Evolutionary conservation across 2,113 vertebrate genomes (phyloP).

Genomic region (Lophius piscatorius): DNA sequence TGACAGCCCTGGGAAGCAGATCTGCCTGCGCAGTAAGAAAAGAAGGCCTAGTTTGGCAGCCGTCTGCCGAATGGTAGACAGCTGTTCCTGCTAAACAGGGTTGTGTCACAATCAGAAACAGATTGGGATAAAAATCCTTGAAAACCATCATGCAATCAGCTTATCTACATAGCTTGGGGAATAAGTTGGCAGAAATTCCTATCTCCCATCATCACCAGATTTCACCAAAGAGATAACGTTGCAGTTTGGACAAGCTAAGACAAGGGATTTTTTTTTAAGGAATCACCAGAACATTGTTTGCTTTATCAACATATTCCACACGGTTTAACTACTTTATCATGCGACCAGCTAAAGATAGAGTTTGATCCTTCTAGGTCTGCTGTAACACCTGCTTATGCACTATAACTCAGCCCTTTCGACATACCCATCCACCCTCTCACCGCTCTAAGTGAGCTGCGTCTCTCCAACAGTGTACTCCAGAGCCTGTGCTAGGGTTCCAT

Average conservation of each 20-base stretch:
- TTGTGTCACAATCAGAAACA: conserved; percentile 7
- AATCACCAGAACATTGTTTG: not conserved
- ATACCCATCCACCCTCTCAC: not conserved
- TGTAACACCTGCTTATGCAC: not conserved
- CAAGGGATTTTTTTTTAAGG: not conserved
- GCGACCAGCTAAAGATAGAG: not conserved
- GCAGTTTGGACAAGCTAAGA: no score
- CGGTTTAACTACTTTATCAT: not conserved
- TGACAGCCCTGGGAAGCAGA: conserved; percentile 71
- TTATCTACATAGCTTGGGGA: not conserved
- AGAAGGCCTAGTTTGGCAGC: conserved; percentile 34
- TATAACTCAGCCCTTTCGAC: not conserved
- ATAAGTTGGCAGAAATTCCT: not conserved
- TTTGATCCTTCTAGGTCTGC: not conserved
- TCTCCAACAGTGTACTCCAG: conserved; percentile 20
- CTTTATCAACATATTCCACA: not conserved
- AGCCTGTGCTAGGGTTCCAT: conserved; percentile 1
- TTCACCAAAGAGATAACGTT: not conserved
- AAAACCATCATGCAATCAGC: conserved; percentile 3
- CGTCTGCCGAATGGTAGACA: conserved; percentile 22
- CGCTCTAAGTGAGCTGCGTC: not conserved
- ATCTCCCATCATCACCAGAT: not conserved
- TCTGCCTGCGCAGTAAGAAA: conserved; percentile 46
- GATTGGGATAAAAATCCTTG: conserved; percentile 2
- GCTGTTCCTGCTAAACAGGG: conserved; percentile 17